phyloP scores from a whole-genome alignment of 2,888 invertebrate genomes.

The Drosophila affinis region DNA sequence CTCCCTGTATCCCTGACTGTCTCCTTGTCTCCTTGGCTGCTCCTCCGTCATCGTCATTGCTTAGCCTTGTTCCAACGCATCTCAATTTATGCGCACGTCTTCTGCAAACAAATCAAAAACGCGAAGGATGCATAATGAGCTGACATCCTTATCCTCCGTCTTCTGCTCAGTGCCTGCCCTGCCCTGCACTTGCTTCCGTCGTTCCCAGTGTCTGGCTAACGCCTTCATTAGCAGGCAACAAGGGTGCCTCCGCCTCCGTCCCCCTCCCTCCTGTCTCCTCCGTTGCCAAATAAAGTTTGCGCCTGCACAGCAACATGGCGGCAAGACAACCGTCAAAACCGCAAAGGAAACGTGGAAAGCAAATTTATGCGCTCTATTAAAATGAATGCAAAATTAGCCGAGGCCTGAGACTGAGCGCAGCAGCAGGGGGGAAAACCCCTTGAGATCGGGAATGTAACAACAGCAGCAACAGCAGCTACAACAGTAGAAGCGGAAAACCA shows the following conservation, averaged over 20 bases:
- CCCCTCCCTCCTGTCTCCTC: conserved; percentile 10
- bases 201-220: conserved; percentile 10
- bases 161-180: neutral
- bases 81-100: conserved; percentile 72
- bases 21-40: conserved; percentile 21
- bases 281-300: conserved; percentile 70
- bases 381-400: conserved; percentile 72
- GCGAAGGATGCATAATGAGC: conserved; percentile 75
- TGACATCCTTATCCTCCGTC: conserved; percentile 46
- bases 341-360: conserved; percentile 60
- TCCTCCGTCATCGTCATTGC: neutral
- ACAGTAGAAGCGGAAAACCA: conserved; percentile 24
- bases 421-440: neutral
- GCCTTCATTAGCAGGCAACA: conserved; percentile 67
- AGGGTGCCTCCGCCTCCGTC: neutral
- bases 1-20: neutral
- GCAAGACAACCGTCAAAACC: conserved; percentile 44
- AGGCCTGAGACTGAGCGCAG: neutral
- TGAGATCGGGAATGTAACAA: conserved; percentile 2
- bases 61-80: conserved; percentile 33
- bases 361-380: conserved; percentile 77
- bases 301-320: conserved; percentile 60
- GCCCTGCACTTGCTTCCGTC: conserved; percentile 4
- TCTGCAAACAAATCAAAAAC: conserved; percentile 67
- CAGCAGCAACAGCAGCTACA: neutral